These are phyloP conservation scores for Ctenopoma kingsleyae DNA, from an alignment of 2,797 vertebrate species.

Conservation along the genomic window DNA sequence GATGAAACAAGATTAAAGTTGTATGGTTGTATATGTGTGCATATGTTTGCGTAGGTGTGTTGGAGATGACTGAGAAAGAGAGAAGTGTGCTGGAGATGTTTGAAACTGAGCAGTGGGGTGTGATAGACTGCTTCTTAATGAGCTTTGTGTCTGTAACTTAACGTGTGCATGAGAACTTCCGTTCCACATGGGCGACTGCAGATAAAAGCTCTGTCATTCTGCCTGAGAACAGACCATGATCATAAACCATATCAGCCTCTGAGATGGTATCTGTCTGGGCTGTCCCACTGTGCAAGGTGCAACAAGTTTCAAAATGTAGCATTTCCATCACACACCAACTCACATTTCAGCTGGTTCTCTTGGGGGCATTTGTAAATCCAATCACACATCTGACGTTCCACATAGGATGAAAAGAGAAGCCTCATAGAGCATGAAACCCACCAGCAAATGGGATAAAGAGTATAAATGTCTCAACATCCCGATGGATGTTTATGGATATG, in stretches of 20 bases:
- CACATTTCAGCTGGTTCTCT: constrained; percentile 48
- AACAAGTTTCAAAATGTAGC: constrained; percentile 35
- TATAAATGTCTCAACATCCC: constrained; percentile 52
- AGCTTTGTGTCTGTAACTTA: constrained; percentile 58
- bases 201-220: constrained; percentile 50
- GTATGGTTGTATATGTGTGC: background rate
- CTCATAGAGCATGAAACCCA: constrained; percentile 62
- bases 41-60: background rate
- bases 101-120: constrained; percentile 59
- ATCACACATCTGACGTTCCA: constrained; percentile 72
- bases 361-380: constrained; percentile 68
- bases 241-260: constrained; percentile 52
- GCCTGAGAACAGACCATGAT: constrained; percentile 38
- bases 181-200: constrained; percentile 49
- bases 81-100: constrained; percentile 21
- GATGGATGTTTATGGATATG: constrained; percentile 36
- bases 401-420: constrained; percentile 64
- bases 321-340: constrained; percentile 56
- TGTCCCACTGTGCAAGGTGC: constrained; percentile 40
- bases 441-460: constrained; percentile 69
- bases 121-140: constrained; percentile 64
- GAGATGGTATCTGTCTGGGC: constrained; percentile 48
- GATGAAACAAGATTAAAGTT: constrained; percentile 52
- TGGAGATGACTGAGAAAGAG: background rate
- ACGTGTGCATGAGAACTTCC: constrained; percentile 59